These are phyloP conservation scores for Bursaphelenchus mucronatus DNA, from an alignment of 1,140 invertebrate genomes.

Conservation along the genomic window DNA sequence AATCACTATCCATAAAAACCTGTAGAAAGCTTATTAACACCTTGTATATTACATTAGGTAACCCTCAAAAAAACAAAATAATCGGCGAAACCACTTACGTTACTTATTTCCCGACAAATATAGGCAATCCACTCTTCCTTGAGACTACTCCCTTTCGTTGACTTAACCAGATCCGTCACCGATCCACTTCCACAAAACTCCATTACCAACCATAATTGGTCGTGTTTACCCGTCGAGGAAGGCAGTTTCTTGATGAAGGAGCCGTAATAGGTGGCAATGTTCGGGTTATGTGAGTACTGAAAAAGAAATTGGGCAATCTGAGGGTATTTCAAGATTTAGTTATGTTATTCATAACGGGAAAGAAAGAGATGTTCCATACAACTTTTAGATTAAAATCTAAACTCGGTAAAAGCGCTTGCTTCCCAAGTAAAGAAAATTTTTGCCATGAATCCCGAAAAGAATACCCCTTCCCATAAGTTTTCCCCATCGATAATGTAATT, in stretches of 20 bases:
- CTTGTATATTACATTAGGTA: neutral
- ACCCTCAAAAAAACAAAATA: neutral
- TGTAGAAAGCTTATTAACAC: neutral
- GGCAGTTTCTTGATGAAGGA: conserved; percentile 98
- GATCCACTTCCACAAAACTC: conserved; percentile 99
- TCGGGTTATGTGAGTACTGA: conserved; percentile 94
- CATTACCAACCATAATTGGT: conserved; percentile 95
- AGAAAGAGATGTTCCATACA: too few species aligned
- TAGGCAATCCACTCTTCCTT: conserved; percentile 99
- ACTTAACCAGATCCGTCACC: conserved; percentile 97
- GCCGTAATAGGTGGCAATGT: conserved; percentile 99
- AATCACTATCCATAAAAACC: neutral
- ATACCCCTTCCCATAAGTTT: too few species aligned
- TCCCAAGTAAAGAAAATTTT: too few species aligned
- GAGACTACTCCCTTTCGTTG: conserved; percentile 90
- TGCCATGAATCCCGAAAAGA: too few species aligned
- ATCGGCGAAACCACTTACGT: conserved; percentile 21
- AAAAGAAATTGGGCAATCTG: conserved; percentile 50
- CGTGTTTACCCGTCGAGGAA: conserved; percentile 85
- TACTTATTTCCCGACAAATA: conserved; percentile 91
- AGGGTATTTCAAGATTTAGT: too few species aligned
- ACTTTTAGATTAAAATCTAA: too few species aligned
- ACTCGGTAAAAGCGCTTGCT: too few species aligned
- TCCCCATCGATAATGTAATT: too few species aligned
- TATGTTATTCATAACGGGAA: too few species aligned